phyloP scores from a whole-genome alignment of 2,797 vertebrate genomes.

The Syngnathus rostellatus region DNA sequence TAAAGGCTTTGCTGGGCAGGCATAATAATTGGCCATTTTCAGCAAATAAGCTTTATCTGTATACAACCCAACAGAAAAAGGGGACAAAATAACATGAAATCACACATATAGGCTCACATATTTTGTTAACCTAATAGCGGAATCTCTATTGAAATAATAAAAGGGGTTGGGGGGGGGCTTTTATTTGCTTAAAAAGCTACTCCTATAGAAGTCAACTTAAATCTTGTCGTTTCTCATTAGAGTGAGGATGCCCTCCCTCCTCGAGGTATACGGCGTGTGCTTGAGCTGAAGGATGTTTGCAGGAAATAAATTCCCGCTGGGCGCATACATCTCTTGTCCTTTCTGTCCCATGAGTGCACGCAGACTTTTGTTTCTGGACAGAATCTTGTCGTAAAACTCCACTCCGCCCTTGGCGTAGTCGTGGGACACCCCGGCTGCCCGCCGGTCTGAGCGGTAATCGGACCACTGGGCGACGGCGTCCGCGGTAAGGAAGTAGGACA shows the following conservation, averaged over 20 bases:
- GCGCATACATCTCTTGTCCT: constrained; percentile 75
- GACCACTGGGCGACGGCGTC: constrained; percentile 74
- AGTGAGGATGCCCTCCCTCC: constrained; percentile 73
- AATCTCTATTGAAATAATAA: no score
- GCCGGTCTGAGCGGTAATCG: constrained; percentile 76
- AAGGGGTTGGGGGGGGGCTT: no score
- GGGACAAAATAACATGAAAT: no score
- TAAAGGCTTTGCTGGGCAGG: no score
- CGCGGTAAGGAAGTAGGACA: constrained; percentile 68
- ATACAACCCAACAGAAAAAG: no score
- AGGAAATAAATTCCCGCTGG: constrained; percentile 83
- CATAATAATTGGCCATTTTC: no score
- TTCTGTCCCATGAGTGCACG: constrained; percentile 77
- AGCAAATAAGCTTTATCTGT: no score
- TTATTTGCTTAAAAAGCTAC: no score
- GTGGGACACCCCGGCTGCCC: constrained; percentile 69
- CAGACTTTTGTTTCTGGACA: constrained; percentile 76
- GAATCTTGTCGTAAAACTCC: constrained; percentile 88
- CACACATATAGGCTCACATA: no score
- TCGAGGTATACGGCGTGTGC: constrained; percentile 80
- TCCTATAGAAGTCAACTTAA: constrained; percentile 19
- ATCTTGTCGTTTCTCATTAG: constrained; percentile 64
- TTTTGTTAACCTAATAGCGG: no score
- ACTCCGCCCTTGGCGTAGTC: constrained; percentile 79
- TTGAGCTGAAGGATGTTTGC: constrained; percentile 75